Percentiles rank a stretch among this genome's conserved stretches.
phyloP scores from a whole-genome alignment of 30 jellyfish, hydroid and myxozoan species.

The Morbakka virulenta region DNA sequence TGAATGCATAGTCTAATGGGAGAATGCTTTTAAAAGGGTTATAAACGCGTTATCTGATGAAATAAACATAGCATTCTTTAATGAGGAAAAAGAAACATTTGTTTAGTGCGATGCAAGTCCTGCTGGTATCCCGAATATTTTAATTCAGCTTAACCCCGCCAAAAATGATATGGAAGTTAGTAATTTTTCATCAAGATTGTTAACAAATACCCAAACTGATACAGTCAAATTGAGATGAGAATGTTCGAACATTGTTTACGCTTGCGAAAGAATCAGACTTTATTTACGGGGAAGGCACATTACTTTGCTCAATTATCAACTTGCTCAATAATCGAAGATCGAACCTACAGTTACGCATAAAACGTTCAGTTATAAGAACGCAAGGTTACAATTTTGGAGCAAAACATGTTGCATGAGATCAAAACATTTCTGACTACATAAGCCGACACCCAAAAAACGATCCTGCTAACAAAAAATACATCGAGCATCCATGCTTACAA shows the following conservation, averaged over 20 bases:
- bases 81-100: neutral
- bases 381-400: conserved; percentile 3
- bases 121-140: conserved; percentile 11
- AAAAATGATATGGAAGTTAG: conserved; percentile 18
- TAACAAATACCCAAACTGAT: conserved; percentile 6
- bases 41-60: conserved; percentile 1
- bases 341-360: too few species aligned
- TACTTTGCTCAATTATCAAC: neutral
- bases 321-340: too few species aligned
- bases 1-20: conserved; percentile 19
- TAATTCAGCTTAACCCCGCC: conserved; percentile 10
- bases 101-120: conserved; percentile 12
- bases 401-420: neutral
- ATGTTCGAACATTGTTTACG: conserved; percentile 25
- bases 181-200: conserved; percentile 15
- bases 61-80: neutral
- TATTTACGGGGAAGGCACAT: neutral
- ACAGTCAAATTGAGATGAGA: conserved; percentile 31
- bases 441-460: neutral
- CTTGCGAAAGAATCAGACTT: neutral
- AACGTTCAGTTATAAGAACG: neutral
- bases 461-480: neutral
- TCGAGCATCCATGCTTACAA: too few species aligned
- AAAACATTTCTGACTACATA: conserved; percentile 4
- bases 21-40: neutral